These are phyloP conservation scores for Carassius gibelio DNA, from an alignment of 2,113 vertebrate species.

Conservation along the genomic window DNA sequence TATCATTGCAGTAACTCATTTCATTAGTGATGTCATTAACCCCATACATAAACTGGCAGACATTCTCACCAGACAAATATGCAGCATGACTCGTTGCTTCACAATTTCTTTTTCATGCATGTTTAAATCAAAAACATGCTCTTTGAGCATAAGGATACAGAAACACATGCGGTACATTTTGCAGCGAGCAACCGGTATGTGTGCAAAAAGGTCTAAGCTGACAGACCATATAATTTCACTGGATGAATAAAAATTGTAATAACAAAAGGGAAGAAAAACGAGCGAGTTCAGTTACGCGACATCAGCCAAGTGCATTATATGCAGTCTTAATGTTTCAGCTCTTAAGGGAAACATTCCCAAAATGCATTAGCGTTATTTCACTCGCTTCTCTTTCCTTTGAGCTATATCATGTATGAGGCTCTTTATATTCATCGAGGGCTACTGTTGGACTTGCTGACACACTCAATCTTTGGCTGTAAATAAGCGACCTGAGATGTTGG, in stretches of 20 bases:
- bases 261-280: conserved; percentile 34
- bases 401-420: conserved; percentile 44
- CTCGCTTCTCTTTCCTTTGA: neutral
- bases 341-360: neutral
- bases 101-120: conserved; percentile 1
- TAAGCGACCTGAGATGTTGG: conserved; percentile 33
- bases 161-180: conserved; percentile 19
- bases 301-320: conserved; percentile 9
- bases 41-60: conserved; percentile 32
- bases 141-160: neutral
- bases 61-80: conserved; percentile 31
- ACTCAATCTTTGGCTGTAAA: conserved; percentile 23
- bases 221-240: conserved; percentile 10
- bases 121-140: conserved; percentile 3
- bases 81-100: neutral
- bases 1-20: conserved; percentile 37
- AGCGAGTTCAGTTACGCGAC: conserved; percentile 18
- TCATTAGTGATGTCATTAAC: conserved; percentile 54
- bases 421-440: conserved; percentile 38
- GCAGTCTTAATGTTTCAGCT: conserved; percentile 27
- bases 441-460: conserved; percentile 44
- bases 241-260: conserved; percentile 23
- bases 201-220: conserved; percentile 10
- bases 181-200: conserved; percentile 5
- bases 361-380: conserved; percentile 25